Evolutionary conservation across 2,113 vertebrate species (phyloP), one percentile per base, ranked within the genome.

Genomic region (Halcyon malimbica): DNA sequence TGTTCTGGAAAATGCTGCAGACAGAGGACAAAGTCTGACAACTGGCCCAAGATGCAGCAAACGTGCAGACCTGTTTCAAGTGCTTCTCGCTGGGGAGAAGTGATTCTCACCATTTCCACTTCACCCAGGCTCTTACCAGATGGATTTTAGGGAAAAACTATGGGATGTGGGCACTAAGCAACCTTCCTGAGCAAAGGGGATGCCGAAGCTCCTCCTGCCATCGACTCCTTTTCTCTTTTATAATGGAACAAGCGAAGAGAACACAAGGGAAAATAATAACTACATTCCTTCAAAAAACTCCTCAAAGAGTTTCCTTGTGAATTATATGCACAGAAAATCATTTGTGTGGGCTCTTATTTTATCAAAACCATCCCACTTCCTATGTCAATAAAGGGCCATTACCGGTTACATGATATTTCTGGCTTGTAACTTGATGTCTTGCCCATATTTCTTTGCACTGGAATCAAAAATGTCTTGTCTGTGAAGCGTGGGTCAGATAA

Each of bases 321-420:
- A 71, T 44, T 83, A 13, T 21, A 63, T 1, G 28, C 79, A 73
- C 65, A 94, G 59, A 89, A 95, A 95, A 89, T 93, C 3, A 50
- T 82, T 89, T 81, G 59, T 90, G 77, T 48, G 57, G 79, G 83
- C 50, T 91, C 68, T 75, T 50, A 11, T n/a, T 96, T 93, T 94
- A 96, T 84, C 94, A 87, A 93, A 96, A 69, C 74, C 93, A 94
- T 67, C 90, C 83, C 56, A 81, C 28, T 91, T 95, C 89, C 89
- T 46, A 31, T 68, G 81, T 67, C 91, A 87, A 25, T 85, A 89
- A 81, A 59, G 73, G 67, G 42, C 76, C 71, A 63, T 91, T 76
- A 88, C 93, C 63, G 33, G 60, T 87, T 89, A 71, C 56, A 89
- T 77, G 81, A 41, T 79, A 70, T 93, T 94, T 94, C 92, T 96